Evolutionary conservation across 2,888 invertebrate species (phyloP).

Genomic region (Agrenia bidenticulata): DNA sequence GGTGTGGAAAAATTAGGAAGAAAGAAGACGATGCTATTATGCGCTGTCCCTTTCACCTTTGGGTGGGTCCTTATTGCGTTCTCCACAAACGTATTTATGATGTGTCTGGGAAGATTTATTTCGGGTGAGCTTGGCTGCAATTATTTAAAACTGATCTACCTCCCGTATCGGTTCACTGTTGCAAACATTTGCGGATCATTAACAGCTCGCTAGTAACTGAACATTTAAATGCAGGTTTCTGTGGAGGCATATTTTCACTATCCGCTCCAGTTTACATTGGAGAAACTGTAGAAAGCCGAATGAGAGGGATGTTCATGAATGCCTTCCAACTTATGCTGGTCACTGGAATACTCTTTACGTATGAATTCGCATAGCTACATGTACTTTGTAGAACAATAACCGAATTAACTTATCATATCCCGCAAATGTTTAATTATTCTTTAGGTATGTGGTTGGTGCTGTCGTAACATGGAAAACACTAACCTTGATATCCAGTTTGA

Average conservation of each 20-base stretch:
- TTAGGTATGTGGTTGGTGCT: slow-evolving; percentile 71
- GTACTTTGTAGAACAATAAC: neutral
- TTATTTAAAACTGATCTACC: too few species aligned
- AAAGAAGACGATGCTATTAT: slow-evolving; percentile 33
- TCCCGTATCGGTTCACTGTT: neutral
- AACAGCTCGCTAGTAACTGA: too few species aligned
- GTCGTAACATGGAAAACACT: slow-evolving; percentile 64
- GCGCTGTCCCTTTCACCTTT: slow-evolving; percentile 55
- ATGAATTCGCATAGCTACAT: neutral
- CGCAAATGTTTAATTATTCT: slow-evolving; percentile 55
- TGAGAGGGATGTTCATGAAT: slow-evolving; percentile 80
- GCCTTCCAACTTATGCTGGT: slow-evolving; percentile 80
- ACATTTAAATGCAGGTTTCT: slow-evolving; percentile 72
- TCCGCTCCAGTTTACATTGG: slow-evolving; percentile 80
- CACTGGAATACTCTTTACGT: slow-evolving; percentile 45
- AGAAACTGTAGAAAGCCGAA: slow-evolving; percentile 79
- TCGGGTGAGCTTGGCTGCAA: slow-evolving; percentile 35
- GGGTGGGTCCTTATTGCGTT: slow-evolving; percentile 56
- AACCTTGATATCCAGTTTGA: slow-evolving; percentile 66
- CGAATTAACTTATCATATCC: neutral
- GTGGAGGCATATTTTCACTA: slow-evolving; percentile 78
- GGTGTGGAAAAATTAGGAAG: slow-evolving; percentile 47
- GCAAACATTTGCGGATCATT: slow-evolving; percentile 1
- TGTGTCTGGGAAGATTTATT: slow-evolving; percentile 59
- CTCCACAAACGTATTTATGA: slow-evolving; percentile 52